These are phyloP conservation scores for Batillaria attramentaria DNA, from an alignment of 1,140 invertebrate species.

Conservation along the genomic window DNA sequence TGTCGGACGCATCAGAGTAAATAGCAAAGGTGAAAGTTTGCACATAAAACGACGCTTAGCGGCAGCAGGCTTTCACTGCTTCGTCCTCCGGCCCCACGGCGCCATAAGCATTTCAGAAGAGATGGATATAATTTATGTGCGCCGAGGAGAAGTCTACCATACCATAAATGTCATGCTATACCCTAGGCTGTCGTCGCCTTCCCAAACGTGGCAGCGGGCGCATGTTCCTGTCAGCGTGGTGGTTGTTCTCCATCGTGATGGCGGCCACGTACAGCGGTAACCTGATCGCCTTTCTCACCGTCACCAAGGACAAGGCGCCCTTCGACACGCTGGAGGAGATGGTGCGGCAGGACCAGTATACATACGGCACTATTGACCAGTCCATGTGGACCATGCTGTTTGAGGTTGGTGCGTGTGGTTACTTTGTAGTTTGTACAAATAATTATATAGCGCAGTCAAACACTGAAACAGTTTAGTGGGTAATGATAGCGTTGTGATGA, in stretches of 20 bases:
- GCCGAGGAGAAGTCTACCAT: not conserved
- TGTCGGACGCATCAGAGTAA: no score
- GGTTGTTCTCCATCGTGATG: conserved; percentile 1
- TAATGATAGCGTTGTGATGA: no score
- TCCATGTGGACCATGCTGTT: conserved; percentile 25
- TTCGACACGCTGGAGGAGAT: conserved; percentile 47
- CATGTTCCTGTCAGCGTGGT: conserved; percentile 3
- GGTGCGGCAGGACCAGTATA: conserved; percentile 35
- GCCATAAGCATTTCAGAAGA: no score
- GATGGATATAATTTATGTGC: no score
- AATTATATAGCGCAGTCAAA: not conserved
- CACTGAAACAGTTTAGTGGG: no score
- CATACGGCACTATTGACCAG: conserved; percentile 23
- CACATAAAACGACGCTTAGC: no score
- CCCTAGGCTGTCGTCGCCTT: not conserved
- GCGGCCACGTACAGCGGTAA: conserved; percentile 84
- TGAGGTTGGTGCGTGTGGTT: conserved; percentile 19
- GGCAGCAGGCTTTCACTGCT: no score
- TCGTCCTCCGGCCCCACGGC: no score
- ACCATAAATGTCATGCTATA: not conserved
- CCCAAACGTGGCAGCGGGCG: not conserved
- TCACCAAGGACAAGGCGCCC: conserved; percentile 69
- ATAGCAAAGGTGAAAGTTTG: no score
- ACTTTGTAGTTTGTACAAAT: not conserved
- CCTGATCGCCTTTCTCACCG: conserved; percentile 93